Evolutionary conservation across 1,140 invertebrate species (phyloP).

Genomic region (Lucilia cuprina): DNA sequence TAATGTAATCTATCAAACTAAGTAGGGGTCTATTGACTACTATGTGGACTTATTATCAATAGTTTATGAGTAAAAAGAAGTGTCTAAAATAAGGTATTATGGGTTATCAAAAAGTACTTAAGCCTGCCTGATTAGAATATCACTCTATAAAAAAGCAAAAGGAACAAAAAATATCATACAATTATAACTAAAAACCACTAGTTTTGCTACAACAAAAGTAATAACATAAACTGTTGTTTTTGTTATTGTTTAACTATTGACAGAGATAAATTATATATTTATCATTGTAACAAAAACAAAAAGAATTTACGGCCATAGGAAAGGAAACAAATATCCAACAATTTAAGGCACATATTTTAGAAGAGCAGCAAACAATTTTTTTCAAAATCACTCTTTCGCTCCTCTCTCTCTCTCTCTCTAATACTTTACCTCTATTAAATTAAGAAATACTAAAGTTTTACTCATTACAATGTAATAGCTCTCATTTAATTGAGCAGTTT

Average conservation of each 20-base stretch:
- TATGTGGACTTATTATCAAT: no score
- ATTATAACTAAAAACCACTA: not conserved
- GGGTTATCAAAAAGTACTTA: no score
- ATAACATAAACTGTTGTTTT: not conserved
- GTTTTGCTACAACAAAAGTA: not conserved
- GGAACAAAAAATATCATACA: no score
- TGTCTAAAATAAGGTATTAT: no score
- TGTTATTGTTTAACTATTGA: not conserved
- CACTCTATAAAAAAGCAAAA: no score
- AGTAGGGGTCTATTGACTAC: no score
- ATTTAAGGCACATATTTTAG: not conserved
- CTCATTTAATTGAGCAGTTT: not conserved
- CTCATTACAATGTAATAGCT: not conserved
- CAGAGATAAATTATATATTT: slow-evolving; percentile 23
- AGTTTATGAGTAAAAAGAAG: no score
- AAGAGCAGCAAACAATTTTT: not conserved
- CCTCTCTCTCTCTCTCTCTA: not conserved
- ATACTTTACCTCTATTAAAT: not conserved
- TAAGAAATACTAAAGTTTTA: not conserved
- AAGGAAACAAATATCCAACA: not conserved
- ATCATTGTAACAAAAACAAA: not conserved
- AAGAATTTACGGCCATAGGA: not conserved
- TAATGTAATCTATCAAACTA: no score
- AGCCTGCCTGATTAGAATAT: no score
- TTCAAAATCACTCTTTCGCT: no score